A percentile compares a stretch with the other conserved stretches of the same genome.
Conservation (phyloP, 2,797 vertebrate species). For the Poeciliopsis turneri region DNA sequence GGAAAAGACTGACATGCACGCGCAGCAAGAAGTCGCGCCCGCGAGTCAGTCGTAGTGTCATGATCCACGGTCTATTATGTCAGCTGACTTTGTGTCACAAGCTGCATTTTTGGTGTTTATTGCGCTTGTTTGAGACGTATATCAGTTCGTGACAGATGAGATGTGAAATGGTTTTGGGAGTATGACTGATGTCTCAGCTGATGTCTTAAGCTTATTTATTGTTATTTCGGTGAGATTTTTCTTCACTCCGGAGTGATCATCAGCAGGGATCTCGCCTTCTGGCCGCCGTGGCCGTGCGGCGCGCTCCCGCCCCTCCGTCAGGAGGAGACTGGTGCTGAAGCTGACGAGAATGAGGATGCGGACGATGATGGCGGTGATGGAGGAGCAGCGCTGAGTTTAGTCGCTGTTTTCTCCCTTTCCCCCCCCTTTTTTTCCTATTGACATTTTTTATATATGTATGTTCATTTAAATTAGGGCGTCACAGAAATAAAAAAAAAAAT, state of each 20-base stretch:
- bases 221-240: background rate
- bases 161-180: background rate
- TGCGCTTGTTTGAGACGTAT: background rate
- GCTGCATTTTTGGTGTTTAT: background rate
- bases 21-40: conserved; percentile 21
- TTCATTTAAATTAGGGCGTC: conserved; percentile 6
- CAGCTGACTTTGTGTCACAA: background rate
- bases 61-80: background rate
- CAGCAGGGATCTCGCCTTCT: conserved; percentile 37
- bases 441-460: conserved; percentile 11
- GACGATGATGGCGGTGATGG: conserved; percentile 73
- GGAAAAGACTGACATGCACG: conserved; percentile 32
- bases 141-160: background rate
- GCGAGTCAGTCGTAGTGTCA: background rate
- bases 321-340: conserved; percentile 71
- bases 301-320: conserved; percentile 69
- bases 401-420: conserved; percentile 41
- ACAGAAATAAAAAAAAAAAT: conserved; percentile 19
- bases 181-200: background rate
- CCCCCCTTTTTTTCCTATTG: conserved; percentile 5
- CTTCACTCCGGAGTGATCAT: conserved; percentile 21
- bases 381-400: conserved; percentile 70
- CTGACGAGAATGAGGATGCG: conserved; percentile 51
- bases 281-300: conserved; percentile 47
- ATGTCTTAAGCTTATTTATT: background rate